Conservation (phyloP, 2,888 invertebrate species). For the Neoscelio sp. region DNA sequence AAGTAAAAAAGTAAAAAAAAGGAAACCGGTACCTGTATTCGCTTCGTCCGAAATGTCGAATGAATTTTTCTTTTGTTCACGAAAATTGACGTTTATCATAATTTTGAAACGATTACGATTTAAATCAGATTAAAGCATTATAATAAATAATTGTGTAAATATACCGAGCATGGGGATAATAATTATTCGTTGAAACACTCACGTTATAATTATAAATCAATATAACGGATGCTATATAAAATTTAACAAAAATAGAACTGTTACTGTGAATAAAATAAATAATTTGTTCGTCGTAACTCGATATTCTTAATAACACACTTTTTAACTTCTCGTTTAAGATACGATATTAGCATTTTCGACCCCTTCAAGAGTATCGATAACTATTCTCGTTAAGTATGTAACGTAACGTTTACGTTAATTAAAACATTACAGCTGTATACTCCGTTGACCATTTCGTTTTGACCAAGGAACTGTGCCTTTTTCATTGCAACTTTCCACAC, state of each 20-base stretch:
- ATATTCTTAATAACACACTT: slow-evolving; percentile 34
- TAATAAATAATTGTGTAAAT: slow-evolving; percentile 41
- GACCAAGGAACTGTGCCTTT: slow-evolving; percentile 65
- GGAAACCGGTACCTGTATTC: slow-evolving; percentile 47
- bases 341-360: slow-evolving; percentile 4
- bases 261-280: slow-evolving; percentile 45
- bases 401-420: not conserved
- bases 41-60: slow-evolving; percentile 49
- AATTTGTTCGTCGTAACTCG: slow-evolving; percentile 49
- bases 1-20: slow-evolving; percentile 16
- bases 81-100: slow-evolving; percentile 34
- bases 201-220: slow-evolving; percentile 48
- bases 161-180: slow-evolving; percentile 54
- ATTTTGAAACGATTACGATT: slow-evolving; percentile 15
- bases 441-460: slow-evolving; percentile 39
- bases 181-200: slow-evolving; percentile 46
- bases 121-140: not conserved
- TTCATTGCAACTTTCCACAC: slow-evolving; percentile 61
- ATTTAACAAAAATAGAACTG: slow-evolving; percentile 42
- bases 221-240: slow-evolving; percentile 37
- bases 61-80: slow-evolving; percentile 25
- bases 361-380: not conserved
- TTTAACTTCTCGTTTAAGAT: slow-evolving; percentile 25
- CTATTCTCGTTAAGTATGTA: slow-evolving; percentile 4
- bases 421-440: too few relatives aligned